These are phyloP conservation scores for Chelon auratus DNA, from an alignment of 2,797 vertebrate genomes.

Conservation along the genomic window DNA sequence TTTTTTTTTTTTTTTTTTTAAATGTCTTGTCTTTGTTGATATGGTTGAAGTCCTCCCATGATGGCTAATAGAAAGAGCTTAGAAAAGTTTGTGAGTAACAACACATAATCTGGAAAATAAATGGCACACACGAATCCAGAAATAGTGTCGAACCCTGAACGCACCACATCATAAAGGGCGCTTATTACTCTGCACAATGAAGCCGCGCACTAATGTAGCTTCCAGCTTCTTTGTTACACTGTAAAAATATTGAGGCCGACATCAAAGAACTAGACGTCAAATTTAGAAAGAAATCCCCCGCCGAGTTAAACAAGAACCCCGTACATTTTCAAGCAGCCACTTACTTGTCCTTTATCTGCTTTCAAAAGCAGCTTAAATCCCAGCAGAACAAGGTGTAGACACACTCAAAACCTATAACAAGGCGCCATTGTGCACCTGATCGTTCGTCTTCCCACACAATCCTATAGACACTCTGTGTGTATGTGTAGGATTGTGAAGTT, in stretches of 20 bases:
- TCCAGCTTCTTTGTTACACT: not conserved
- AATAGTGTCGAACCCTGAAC: not conserved
- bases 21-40: not conserved
- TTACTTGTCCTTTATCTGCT: constrained; percentile 46
- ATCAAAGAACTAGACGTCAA: constrained; percentile 14
- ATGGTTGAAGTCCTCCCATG: not conserved
- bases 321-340: constrained; percentile 34
- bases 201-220: not conserved
- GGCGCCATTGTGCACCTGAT: constrained; percentile 18
- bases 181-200: not conserved
- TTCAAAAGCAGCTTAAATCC: constrained; percentile 58
- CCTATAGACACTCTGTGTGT: constrained; percentile 16
- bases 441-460: constrained; percentile 46
- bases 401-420: constrained; percentile 18
- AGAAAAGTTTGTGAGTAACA: constrained; percentile 1
- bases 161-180: not conserved
- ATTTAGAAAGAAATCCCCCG: constrained; percentile 28
- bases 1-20: not conserved
- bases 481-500: constrained; percentile 24
- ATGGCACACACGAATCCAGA: not conserved
- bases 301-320: constrained; percentile 23
- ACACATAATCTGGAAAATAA: not conserved
- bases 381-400: constrained; percentile 39
- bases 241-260: not conserved
- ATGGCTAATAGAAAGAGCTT: constrained; percentile 1